Percentiles rank a stretch among this genome's conserved stretches.
Conservation (phyloP, 2,797 vertebrate genomes). For the Hapalemur alaotrensis region DNA sequence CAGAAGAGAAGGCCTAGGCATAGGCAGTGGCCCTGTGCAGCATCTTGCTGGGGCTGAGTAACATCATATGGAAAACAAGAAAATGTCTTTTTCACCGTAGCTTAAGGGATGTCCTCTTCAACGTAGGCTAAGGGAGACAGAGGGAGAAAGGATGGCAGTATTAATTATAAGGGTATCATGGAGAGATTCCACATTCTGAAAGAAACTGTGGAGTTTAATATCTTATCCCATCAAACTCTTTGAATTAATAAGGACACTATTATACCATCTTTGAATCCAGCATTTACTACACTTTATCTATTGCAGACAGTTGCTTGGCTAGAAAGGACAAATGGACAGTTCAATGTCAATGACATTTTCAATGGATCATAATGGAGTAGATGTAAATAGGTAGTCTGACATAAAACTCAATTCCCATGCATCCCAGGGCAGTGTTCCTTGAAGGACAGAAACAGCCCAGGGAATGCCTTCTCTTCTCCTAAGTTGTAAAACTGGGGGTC, state of each 20-base stretch:
- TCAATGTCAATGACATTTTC: neutral
- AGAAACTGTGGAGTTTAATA: neutral
- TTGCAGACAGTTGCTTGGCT: neutral
- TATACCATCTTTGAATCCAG: neutral
- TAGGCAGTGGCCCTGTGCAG: neutral
- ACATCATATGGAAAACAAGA: neutral
- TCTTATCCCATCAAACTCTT: neutral
- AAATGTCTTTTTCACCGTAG: neutral
- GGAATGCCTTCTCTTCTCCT: neutral
- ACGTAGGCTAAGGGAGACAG: neutral
- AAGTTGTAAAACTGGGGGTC: neutral
- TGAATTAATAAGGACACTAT: neutral
- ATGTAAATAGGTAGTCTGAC: neutral
- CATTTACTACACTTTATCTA: neutral
- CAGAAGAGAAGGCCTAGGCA: neutral
- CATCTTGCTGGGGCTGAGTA: neutral
- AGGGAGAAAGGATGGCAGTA: neutral
- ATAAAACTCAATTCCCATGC: neutral
- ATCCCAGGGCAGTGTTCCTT: neutral
- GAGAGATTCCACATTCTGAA: neutral
- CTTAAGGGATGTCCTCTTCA: neutral
- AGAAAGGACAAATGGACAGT: neutral
- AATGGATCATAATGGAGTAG: neutral
- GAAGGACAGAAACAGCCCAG: neutral
- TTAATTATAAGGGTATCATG: neutral